Conservation (phyloP, 2,797 vertebrate genomes). For the Halcyon badia region DNA sequence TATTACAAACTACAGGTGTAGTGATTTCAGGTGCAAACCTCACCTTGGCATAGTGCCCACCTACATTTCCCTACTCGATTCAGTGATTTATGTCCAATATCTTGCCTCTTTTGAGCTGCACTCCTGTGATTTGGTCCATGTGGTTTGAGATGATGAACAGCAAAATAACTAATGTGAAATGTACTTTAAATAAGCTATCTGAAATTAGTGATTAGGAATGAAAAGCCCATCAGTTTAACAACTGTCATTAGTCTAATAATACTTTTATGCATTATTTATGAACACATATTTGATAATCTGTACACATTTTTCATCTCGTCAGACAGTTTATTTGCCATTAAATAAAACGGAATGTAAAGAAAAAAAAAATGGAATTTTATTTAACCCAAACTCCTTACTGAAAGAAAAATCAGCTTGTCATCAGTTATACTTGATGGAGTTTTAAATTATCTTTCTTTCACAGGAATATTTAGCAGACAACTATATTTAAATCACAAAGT, state of each 20-base stretch:
- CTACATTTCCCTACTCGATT: not conserved
- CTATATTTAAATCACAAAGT: not conserved
- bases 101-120: not conserved
- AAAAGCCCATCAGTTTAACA: not conserved
- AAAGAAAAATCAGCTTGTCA: constrained; percentile 9
- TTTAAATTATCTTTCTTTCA: not conserved
- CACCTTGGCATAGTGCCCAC: not conserved
- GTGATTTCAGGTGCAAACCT: not conserved
- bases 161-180: not conserved
- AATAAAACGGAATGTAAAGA: constrained; percentile 3
- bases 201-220: not conserved
- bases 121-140: not conserved
- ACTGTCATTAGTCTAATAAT: not conserved
- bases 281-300: constrained; percentile 4
- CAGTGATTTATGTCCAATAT: not conserved
- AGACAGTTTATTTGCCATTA: not conserved
- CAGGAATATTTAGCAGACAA: not conserved
- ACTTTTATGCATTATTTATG: not conserved
- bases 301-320: not conserved
- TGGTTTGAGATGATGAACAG: not conserved
- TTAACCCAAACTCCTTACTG: constrained; percentile 10
- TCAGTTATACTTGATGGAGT: not conserved
- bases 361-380: not conserved
- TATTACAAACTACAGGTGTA: not conserved
- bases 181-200: not conserved